phyloP scores from a whole-genome alignment of 1,140 invertebrate genomes.

The Cydia fagiglandana region DNA sequence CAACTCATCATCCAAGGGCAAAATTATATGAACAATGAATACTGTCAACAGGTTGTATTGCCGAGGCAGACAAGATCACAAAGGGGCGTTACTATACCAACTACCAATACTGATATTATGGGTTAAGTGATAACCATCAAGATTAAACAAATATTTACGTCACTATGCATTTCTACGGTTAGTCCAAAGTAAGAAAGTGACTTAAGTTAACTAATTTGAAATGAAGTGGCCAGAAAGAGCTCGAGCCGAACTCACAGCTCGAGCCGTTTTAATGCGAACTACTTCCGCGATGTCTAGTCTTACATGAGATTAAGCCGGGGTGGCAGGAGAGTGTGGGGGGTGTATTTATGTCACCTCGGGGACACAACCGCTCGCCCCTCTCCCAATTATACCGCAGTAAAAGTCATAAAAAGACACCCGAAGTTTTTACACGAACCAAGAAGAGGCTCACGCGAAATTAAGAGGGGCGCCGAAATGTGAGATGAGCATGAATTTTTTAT shows the following conservation, averaged over 20 bases:
- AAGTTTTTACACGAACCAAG: constrained; percentile 78
- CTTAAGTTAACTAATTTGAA: constrained; percentile 38
- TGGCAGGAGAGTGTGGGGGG: constrained; percentile 64
- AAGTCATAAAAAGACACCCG: constrained; percentile 79
- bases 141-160: too few species aligned
- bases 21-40: not conserved
- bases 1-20: not conserved
- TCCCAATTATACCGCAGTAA: constrained; percentile 79
- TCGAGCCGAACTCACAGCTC: constrained; percentile 12
- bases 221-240: constrained; percentile 38
- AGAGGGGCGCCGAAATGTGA: constrained; percentile 78
- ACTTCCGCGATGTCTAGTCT: constrained; percentile 65
- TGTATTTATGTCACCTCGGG: constrained; percentile 78
- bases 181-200: too few species aligned
- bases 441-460: constrained; percentile 77
- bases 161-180: too few species aligned
- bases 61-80: not conserved
- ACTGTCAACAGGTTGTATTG: not conserved
- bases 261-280: constrained; percentile 61
- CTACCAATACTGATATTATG: too few species aligned
- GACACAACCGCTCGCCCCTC: constrained; percentile 73
- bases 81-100: too few species aligned
- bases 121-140: too few species aligned
- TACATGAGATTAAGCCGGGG: constrained; percentile 74
- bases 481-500: constrained; percentile 79